Conservation (phyloP, 2,888 invertebrate species). For the Cacoxenus indagator region DNA sequence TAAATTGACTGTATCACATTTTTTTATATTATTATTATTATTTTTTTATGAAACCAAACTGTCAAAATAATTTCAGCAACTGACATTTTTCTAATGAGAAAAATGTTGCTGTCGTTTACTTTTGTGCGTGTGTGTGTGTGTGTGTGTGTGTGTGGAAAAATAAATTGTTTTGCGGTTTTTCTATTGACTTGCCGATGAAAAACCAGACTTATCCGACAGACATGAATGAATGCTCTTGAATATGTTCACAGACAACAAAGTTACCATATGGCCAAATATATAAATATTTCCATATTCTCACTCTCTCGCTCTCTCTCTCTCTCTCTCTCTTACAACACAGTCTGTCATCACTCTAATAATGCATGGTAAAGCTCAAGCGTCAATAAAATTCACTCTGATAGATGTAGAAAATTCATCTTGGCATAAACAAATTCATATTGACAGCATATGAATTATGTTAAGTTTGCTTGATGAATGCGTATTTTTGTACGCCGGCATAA, state of each 20-base stretch:
- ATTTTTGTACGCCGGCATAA: not conserved
- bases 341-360: not conserved
- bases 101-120: too few relatives aligned
- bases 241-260: not conserved
- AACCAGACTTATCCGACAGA: too few relatives aligned
- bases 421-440: not conserved
- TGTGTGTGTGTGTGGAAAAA: too few relatives aligned
- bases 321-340: not conserved
- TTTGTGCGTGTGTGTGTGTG: too few relatives aligned
- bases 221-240: not conserved
- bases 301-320: too few relatives aligned
- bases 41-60: slow-evolving; percentile 38
- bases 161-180: too few relatives aligned
- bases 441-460: slow-evolving; percentile 15
- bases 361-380: slow-evolving; percentile 13
- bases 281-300: too few relatives aligned
- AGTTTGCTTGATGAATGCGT: not conserved
- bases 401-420: not conserved
- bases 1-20: not conserved
- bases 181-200: too few relatives aligned
- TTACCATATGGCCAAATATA: not conserved
- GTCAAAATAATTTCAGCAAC: slow-evolving; percentile 57
- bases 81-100: slow-evolving; percentile 57
- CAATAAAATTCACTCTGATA: slow-evolving; percentile 9
- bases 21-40: not conserved